phyloP scores from a whole-genome alignment of 2,888 invertebrate genomes.

The Trichopoda pennipes region DNA sequence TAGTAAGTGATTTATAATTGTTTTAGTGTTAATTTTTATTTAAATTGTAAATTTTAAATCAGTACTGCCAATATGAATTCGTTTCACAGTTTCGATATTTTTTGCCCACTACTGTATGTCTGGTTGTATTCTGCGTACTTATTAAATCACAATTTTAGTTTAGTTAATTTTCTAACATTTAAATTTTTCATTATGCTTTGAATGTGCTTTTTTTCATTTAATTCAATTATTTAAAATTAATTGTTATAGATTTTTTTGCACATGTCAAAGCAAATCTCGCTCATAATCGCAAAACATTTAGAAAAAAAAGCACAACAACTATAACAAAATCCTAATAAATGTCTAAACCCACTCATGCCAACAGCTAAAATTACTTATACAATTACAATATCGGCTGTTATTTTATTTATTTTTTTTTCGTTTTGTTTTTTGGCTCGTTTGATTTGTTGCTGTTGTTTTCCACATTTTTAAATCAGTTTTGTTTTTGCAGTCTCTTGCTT shows the following conservation, averaged over 20 bases:
- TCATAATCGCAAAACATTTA: constrained; percentile 14
- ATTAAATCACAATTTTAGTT: neutral
- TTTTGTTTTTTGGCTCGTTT: constrained; percentile 11
- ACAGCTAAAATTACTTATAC: constrained; percentile 16
- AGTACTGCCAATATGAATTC: too few species aligned
- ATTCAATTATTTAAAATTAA: constrained; percentile 58
- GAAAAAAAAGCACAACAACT: constrained; percentile 10
- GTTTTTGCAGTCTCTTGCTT: constrained; percentile 16
- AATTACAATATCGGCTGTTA: neutral
- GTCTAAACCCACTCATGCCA: constrained; percentile 15
- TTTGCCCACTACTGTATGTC: too few species aligned
- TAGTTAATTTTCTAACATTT: neutral
- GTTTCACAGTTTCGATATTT: too few species aligned
- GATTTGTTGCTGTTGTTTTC: constrained; percentile 11
- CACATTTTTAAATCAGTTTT: constrained; percentile 45
- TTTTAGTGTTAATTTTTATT: too few species aligned
- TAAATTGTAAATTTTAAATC: too few species aligned
- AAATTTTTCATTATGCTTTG: neutral
- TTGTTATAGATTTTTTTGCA: constrained; percentile 51
- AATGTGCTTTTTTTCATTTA: constrained; percentile 23
- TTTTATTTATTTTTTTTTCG: constrained; percentile 12
- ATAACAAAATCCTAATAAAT: constrained; percentile 31
- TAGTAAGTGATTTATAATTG: too few species aligned
- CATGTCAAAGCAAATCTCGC: constrained; percentile 20
- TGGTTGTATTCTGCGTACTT: neutral